Evolutionary conservation across 2,888 invertebrate genomes (phyloP).

Genomic region (Fabriciana adippe): DNA sequence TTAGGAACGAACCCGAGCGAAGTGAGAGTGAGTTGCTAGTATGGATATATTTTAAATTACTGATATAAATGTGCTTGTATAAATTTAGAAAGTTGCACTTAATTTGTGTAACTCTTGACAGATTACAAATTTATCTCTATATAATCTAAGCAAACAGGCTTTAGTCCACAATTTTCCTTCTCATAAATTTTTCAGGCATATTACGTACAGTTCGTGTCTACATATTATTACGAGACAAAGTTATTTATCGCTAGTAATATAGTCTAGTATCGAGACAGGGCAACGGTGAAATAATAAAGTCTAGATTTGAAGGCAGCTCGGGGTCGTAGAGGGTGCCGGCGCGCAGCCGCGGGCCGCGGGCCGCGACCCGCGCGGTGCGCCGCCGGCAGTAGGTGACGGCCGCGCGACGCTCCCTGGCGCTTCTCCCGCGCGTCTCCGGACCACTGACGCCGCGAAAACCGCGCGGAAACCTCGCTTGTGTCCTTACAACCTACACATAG

Average conservation of each 20-base stretch:
- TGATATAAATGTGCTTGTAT: too few relatives aligned
- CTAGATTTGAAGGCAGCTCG: too few relatives aligned
- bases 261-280: not conserved
- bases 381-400: slow-evolving; percentile 21
- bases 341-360: slow-evolving; percentile 21
- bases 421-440: not conserved
- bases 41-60: too few relatives aligned
- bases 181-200: not conserved
- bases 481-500: not conserved
- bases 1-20: too few relatives aligned
- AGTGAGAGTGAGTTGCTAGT: too few relatives aligned
- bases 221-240: slow-evolving; percentile 6
- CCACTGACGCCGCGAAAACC: not conserved
- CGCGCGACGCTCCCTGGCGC: slow-evolving; percentile 20
- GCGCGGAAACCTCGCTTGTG: not conserved
- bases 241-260: slow-evolving; percentile 12
- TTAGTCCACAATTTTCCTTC: not conserved
- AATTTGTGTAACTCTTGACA: too few relatives aligned
- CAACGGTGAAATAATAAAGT: too few relatives aligned
- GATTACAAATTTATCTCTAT: too few relatives aligned
- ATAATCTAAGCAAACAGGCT: too few relatives aligned
- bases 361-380: slow-evolving; percentile 23
- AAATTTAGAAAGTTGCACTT: too few relatives aligned
- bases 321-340: slow-evolving; percentile 17
- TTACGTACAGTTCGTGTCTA: not conserved